Base-by-base conservation (phyloP, 2,797 vertebrate species). In the Macroramphosus scolopax region DNA sequence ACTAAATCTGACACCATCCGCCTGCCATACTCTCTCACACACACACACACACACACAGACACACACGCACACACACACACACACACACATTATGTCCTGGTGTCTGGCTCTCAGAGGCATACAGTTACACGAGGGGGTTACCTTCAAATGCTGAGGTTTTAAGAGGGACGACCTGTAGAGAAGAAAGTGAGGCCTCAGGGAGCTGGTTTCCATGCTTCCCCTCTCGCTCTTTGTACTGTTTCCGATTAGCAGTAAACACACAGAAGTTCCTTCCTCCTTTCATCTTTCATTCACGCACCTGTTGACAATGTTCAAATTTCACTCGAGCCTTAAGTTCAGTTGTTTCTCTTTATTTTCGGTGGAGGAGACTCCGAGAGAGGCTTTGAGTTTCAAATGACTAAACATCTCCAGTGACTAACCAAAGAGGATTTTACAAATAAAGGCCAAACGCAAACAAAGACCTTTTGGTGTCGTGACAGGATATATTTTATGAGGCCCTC, bases 401-500 rank as follows among this genome's bases (percentile, higher is more conserved):
- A 11, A 51, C 25, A 51, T 77, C 39, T 64, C 56, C 51, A 18
- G 54, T 65, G 44, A 48, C 56, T 13, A 46, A 47, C 44, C 62
- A 25, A 65, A 63, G 48, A 68, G 63, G 62, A 25, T 51, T 72
- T 56, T 45, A 68, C 58, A 52, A 55, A 52, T 56, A 46, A 38
- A 38, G 60, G 75, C 70, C 71, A 74, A 78, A 75, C 12, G 55
- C 72, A 69, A 80, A 84, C 81, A 81, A 85, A 75, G 49, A 53
- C 81, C 77, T 82, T 85, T 85, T 80, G 85, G 75, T 72, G 69
- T 75, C 32, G 52, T 67, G 71, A 69, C 76, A 81, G 77, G 74
- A 81, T 66, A 70, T 72, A 68, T 75, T 86, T 81, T 74, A 80
- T 62, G 65, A 70, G 70, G 57, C 58, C 68, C 81, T 61, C 65